Percentiles rank a stretch among this genome's conserved stretches.
These are phyloP conservation scores for Anolis apletophallus DNA, from an alignment of 2,797 vertebrate genomes.

Conservation along the genomic window DNA sequence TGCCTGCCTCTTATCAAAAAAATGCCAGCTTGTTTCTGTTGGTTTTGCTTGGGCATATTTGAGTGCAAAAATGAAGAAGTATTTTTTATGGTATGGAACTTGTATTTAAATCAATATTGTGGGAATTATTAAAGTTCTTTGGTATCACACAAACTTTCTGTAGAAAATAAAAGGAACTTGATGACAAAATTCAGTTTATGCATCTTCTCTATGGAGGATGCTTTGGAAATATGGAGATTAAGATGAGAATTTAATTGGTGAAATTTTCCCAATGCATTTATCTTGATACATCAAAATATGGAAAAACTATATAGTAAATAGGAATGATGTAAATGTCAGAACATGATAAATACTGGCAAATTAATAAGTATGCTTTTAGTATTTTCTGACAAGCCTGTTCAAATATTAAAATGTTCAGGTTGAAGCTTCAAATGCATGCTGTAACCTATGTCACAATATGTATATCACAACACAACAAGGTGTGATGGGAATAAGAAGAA, in stretches of 20 bases:
- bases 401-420: background rate
- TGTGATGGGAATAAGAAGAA: too few relatives aligned
- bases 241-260: background rate
- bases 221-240: slow-evolving; percentile 31
- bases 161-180: background rate
- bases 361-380: background rate
- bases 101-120: background rate
- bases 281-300: background rate
- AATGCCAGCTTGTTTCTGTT: background rate
- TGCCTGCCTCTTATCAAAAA: slow-evolving; percentile 20
- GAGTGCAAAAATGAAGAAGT: background rate
- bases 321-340: background rate
- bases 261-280: background rate
- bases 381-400: background rate
- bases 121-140: background rate
- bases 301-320: background rate
- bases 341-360: background rate
- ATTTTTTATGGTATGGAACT: background rate
- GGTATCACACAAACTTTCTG: background rate
- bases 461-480: too few relatives aligned
- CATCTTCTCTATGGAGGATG: background rate
- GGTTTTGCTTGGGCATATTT: background rate
- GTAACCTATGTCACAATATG: background rate
- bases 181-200: background rate
- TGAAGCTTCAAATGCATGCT: background rate